Base-by-base conservation (phyloP, 2,797 vertebrate genomes). In the Podarcis lilfordi region DNA sequence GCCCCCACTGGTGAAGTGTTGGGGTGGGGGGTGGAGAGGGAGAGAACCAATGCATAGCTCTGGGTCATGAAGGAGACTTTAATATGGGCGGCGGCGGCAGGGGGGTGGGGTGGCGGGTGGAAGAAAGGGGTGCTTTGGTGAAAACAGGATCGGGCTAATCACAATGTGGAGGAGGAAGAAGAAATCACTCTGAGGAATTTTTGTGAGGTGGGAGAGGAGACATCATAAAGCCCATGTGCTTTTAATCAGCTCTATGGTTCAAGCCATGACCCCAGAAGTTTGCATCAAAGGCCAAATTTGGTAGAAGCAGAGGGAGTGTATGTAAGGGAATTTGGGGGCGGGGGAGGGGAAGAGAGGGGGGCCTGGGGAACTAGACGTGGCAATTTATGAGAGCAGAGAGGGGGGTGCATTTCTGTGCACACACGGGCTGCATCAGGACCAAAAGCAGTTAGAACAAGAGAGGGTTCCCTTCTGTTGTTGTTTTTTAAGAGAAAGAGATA, bases 151-250 rank as follows among this genome's bases (percentile, higher is more conserved):
- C 2, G 17, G 17, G 76, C 15, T 69, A 69, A 86, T 59, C 43
- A 23, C 32, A 69, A 21, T 55, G 43, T 29, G 35, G n/a, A 19
- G 45, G 80, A 55, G 19, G 93, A 95, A 92, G 55, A 29, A 91
- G 92, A 94, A 95, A 93, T 86, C 74, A 78, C 76, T 64, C 91
- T 93, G 88, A 92, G 86, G 94, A 92, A 93, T 84, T 75, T 84
- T 84, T 84, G n/a, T 17, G 32, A 76, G 80, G 64, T 83, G n/a
- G 82, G 88, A 72, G 77, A 35, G 61, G 71, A 66, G 69, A 80
- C 88, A 66, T 21, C n/a, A 68, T 68, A 86, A 69, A 43, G 61
- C 40, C 84, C 88, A 89, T 86, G 79, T 89, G 88, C 79, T 89
- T 89, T 89, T 86, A 86, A 86, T 89, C 84, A 89, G 32, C 69